These are phyloP conservation scores for Cromileptes altivelis DNA, from an alignment of 2,113 vertebrate genomes.

Conservation along the genomic window DNA sequence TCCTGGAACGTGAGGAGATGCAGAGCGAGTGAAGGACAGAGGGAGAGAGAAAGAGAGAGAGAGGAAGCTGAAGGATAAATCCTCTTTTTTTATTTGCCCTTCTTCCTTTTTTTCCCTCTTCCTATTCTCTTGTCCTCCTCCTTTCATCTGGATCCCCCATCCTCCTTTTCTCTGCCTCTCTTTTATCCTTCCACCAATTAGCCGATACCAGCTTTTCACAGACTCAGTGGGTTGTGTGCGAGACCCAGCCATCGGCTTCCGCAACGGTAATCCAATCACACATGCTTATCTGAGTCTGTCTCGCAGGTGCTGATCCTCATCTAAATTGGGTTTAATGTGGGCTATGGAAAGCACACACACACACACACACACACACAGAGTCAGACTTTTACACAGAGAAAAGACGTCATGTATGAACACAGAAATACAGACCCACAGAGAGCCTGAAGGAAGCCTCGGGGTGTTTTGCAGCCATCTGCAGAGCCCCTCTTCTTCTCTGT, in stretches of 20 bases:
- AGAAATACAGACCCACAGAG: background rate
- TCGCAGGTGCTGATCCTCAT: constrained; percentile 54
- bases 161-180: constrained; percentile 6
- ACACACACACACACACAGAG: background rate
- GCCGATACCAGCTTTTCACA: constrained; percentile 29
- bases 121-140: constrained; percentile 9
- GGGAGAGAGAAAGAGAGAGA: constrained; percentile 4
- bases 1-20: constrained; percentile 62
- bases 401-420: background rate
- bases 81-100: background rate
- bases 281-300: constrained; percentile 55
- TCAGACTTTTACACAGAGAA: background rate
- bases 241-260: constrained; percentile 9
- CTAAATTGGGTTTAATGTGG: constrained; percentile 41
- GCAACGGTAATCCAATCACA: constrained; percentile 62
- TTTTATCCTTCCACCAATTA: constrained; percentile 58
- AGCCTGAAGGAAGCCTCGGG: constrained; percentile 16
- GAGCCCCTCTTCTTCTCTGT: constrained; percentile 5
- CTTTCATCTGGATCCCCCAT: constrained; percentile 45
- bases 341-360: constrained; percentile 4
- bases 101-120: background rate
- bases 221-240: background rate
- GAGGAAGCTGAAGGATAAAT: background rate
- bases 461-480: background rate
- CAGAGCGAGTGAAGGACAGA: constrained; percentile 7